Evolutionary conservation across 1,140 invertebrate genomes (phyloP).

Genomic region (Sinonovacula constricta): DNA sequence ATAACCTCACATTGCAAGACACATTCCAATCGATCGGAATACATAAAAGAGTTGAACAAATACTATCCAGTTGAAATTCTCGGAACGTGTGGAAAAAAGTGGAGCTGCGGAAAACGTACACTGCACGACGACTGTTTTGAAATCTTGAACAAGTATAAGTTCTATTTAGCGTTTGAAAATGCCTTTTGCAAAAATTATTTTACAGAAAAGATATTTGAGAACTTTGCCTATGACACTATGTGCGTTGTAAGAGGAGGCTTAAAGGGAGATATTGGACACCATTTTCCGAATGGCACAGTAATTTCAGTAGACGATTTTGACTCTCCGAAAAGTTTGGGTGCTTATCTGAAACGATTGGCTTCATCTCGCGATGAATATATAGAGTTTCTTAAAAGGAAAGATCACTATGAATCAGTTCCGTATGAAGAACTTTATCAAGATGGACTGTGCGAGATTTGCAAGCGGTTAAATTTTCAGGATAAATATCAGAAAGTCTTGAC

Average conservation of each 20-base stretch:
- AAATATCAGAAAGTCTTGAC: too few species aligned
- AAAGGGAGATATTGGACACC: background rate
- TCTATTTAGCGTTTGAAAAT: conserved; percentile 28
- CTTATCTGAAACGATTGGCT: background rate
- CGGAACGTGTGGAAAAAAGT: conserved; percentile 7
- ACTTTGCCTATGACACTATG: conserved; percentile 9
- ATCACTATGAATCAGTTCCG: background rate
- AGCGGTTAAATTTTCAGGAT: too few species aligned
- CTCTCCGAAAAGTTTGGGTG: background rate
- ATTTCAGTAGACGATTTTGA: conserved; percentile 22
- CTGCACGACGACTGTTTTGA: conserved; percentile 6
- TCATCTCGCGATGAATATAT: background rate
- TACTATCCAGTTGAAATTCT: conserved; percentile 25
- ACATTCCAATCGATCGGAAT: conserved; percentile 14
- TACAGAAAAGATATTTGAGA: conserved; percentile 57
- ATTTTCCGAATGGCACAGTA: conserved; percentile 4
- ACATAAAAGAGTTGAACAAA: conserved; percentile 29
- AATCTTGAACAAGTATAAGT: background rate
- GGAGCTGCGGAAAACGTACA: background rate
- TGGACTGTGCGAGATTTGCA: background rate
- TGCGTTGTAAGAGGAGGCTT: conserved; percentile 18
- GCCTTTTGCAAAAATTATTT: conserved; percentile 29
- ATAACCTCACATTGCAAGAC: conserved; percentile 27
- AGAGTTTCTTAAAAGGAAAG: background rate
- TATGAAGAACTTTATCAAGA: background rate